Percentiles rank a stretch among this genome's conserved stretches.
These are phyloP conservation scores for Echinarachnius parma DNA, from an alignment of 53 echinoderm and acorn worm genomes.

Conservation along the genomic window DNA sequence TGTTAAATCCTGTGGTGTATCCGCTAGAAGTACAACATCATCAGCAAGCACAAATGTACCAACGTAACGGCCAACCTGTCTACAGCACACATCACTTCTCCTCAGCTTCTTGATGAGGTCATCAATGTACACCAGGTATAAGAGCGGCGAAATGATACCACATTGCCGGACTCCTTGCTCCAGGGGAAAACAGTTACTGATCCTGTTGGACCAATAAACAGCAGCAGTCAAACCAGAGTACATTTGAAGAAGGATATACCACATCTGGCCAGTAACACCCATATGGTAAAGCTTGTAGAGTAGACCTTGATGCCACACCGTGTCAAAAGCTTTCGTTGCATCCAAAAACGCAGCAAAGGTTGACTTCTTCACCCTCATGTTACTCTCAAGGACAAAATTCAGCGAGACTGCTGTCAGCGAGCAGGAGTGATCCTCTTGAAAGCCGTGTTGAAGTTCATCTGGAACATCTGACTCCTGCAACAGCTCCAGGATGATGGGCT, in stretches of 20 bases:
- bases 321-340: slow-evolving; percentile 32
- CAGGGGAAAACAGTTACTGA: neutral
- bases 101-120: slow-evolving; percentile 10
- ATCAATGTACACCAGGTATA: slow-evolving; percentile 20
- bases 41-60: too few species aligned
- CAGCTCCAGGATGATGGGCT: neutral
- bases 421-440: slow-evolving; percentile 21
- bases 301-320: slow-evolving; percentile 27
- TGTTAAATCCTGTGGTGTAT: too few species aligned
- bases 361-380: neutral
- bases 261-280: neutral
- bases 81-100: too few species aligned
- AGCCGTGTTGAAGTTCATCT: slow-evolving; percentile 21
- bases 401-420: slow-evolving; percentile 4
- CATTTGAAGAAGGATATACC: too few species aligned
- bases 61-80: too few species aligned
- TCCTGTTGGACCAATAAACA: neutral
- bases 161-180: neutral
- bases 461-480: neutral
- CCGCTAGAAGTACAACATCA: too few species aligned
- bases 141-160: neutral
- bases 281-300: slow-evolving; percentile 4
- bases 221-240: neutral
- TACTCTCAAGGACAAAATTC: slow-evolving; percentile 14
- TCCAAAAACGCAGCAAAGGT: slow-evolving; percentile 15